Evolutionary conservation across 2,797 vertebrate genomes (phyloP).

Genomic region (Lates japonicus): DNA sequence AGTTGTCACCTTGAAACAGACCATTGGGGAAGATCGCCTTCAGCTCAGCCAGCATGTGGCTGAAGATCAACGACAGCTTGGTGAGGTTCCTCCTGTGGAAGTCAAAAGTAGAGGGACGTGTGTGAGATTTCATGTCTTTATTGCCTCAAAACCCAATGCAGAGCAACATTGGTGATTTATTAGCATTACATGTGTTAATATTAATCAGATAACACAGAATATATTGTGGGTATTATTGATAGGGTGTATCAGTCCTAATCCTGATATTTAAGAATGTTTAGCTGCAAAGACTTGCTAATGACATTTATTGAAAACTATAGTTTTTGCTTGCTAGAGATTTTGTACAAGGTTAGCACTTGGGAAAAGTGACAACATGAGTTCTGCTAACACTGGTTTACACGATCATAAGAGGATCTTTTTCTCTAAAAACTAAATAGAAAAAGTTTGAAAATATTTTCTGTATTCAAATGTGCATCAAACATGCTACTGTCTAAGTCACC

Average conservation of each 20-base stretch:
- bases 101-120: background rate
- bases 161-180: background rate
- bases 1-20: conserved; percentile 96
- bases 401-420: background rate
- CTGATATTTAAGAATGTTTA: background rate
- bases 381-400: background rate
- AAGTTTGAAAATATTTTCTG: background rate
- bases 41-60: conserved; percentile 98
- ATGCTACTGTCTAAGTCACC: conserved; percentile 1
- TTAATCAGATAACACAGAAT: conserved; percentile 1
- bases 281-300: background rate
- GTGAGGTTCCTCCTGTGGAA: conserved; percentile 93
- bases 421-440: conserved; percentile 3
- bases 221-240: background rate
- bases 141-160: background rate
- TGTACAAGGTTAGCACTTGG: background rate
- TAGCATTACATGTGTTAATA: background rate
- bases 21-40: conserved; percentile 98
- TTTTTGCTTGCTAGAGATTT: background rate
- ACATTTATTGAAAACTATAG: background rate
- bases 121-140: conserved; percentile 26
- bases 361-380: background rate
- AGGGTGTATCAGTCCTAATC: background rate
- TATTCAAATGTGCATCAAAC: conserved; percentile 11
- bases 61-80: conserved; percentile 98